Evolutionary conservation across 2,888 invertebrate genomes (phyloP).

Genomic region (Melanargia galathea): DNA sequence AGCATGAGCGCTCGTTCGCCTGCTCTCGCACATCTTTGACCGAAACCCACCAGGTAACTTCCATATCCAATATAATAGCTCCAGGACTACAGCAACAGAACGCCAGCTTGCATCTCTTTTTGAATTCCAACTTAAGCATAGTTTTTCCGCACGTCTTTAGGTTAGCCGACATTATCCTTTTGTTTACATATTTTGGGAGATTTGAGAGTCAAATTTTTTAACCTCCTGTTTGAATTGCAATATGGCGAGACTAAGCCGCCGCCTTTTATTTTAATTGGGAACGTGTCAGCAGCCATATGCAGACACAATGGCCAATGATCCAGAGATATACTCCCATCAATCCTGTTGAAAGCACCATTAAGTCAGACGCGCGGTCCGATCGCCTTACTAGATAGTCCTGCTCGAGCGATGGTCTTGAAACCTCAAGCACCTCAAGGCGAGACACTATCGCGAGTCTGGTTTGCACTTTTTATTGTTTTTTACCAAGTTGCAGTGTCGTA

Average conservation of each 20-base stretch:
- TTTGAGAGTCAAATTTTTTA: neutral
- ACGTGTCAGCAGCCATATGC: neutral
- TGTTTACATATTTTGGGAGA: neutral
- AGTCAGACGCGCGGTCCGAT: conserved; percentile 3
- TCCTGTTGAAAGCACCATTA: conserved; percentile 24
- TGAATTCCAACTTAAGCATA: neutral
- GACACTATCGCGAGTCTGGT: conserved; percentile 14
- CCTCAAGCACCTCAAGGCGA: conserved; percentile 31
- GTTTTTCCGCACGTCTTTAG: neutral
- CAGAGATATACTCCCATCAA: conserved; percentile 8
- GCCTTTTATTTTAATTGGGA: neutral
- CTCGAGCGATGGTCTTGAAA: conserved; percentile 26
- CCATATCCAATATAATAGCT: conserved; percentile 23
- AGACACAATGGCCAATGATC: conserved; percentile 7
- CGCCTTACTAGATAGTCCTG: conserved; percentile 25
- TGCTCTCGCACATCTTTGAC: conserved; percentile 51
- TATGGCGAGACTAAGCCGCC: neutral
- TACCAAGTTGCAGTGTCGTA: neutral
- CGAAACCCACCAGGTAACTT: conserved; percentile 61
- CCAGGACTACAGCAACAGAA: neutral
- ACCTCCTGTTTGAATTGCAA: neutral
- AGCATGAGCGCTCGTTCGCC: conserved; percentile 66
- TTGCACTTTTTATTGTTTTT: conserved; percentile 18
- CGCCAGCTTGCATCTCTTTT: conserved; percentile 2
- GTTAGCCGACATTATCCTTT: neutral